A percentile compares a stretch with the other conserved stretches of the same genome.
phyloP scores from a whole-genome alignment of 2,113 vertebrate species.

The Chaetura pelagica region DNA sequence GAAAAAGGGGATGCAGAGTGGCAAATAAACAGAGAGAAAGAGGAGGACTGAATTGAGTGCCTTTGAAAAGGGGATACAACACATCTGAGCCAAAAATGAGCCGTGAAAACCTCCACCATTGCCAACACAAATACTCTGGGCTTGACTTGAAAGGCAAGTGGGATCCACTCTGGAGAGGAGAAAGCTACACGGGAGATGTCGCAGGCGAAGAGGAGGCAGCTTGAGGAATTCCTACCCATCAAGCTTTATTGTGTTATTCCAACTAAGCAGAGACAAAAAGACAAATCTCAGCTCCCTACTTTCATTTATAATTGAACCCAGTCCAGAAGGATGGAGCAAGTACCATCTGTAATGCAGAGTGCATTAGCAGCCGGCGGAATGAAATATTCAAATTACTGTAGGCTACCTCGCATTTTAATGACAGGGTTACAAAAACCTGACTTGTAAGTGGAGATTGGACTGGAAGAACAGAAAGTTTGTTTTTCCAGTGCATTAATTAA shows the following conservation, averaged over 20 bases:
- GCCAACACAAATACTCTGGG: not conserved
- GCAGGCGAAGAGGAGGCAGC: constrained; percentile 53
- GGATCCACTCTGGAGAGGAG: not conserved
- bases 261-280: constrained; percentile 87
- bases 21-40: not conserved
- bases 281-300: constrained; percentile 84
- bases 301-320: constrained; percentile 84
- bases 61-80: not conserved
- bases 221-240: constrained; percentile 78
- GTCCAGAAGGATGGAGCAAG: constrained; percentile 82
- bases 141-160: not conserved
- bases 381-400: constrained; percentile 85
- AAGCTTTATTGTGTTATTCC: constrained; percentile 81
- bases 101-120: not conserved
- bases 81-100: not conserved
- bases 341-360: constrained; percentile 81
- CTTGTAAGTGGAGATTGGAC: constrained; percentile 59
- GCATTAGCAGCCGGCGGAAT: constrained; percentile 80
- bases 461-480: constrained; percentile 67
- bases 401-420: constrained; percentile 79
- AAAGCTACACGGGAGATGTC: not conserved
- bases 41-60: rapidly evolving
- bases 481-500: constrained; percentile 54
- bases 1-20: rapidly evolving
- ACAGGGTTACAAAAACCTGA: constrained; percentile 74